Percentiles rank a stretch among this genome's conserved stretches.
phyloP scores from a whole-genome alignment of 1,140 invertebrate genomes.

The Metopolophium dirhodum region DNA sequence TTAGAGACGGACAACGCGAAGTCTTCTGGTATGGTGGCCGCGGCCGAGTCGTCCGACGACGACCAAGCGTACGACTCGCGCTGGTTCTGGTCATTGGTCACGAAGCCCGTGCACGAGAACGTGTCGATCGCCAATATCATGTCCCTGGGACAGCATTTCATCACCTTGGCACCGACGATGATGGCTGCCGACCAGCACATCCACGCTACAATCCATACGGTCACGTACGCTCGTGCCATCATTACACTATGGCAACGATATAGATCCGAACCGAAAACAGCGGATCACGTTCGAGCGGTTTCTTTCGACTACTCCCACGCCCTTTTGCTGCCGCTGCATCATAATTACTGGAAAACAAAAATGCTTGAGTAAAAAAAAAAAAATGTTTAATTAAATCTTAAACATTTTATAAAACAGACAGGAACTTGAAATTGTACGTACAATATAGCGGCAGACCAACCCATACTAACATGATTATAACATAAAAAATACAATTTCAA shows the following conservation, averaged over 20 bases:
- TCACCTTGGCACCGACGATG: conserved; percentile 1
- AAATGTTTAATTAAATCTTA: no score
- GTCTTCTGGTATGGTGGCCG: not conserved
- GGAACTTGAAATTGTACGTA: no score
- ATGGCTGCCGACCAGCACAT: no score
- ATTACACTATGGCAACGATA: not conserved
- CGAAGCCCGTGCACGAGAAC: conserved; percentile 10
- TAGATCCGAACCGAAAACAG: not conserved
- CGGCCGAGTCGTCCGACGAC: not conserved
- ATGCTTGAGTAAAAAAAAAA: not conserved
- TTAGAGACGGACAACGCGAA: not conserved
- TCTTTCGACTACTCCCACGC: not conserved
- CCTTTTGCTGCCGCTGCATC: not conserved
- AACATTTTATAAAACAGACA: not conserved
- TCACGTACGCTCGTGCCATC: not conserved
- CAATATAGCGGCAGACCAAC: no score
- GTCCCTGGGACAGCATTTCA: conserved; percentile 50
- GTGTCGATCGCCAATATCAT: conserved; percentile 9
- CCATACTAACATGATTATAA: no score
- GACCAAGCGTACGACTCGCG: not conserved
- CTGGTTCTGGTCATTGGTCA: not conserved
- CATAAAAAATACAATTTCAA: no score
- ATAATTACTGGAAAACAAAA: not conserved
- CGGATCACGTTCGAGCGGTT: no score
- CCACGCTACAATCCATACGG: conserved; percentile 14